Conservation (phyloP, 35 echinoderm and acorn worm genomes). For the Acanthaster planci region DNA sequence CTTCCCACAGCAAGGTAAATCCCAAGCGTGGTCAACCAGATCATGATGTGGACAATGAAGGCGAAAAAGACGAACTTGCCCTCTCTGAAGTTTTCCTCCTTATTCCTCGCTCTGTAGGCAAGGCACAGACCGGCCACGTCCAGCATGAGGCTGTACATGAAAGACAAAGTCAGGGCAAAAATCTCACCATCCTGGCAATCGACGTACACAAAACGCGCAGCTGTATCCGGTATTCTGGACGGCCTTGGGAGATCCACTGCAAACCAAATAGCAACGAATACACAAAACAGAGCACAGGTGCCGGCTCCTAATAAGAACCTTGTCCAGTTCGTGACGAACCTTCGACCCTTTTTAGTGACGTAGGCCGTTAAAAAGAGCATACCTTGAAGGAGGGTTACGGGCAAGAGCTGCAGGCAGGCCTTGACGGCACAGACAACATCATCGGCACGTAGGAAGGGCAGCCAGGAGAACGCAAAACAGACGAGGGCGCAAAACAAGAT, state of each 20-base stretch:
- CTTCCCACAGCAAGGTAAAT: slow-evolving; percentile 47
- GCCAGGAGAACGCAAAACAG: slow-evolving; percentile 39
- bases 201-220: slow-evolving; percentile 28
- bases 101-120: slow-evolving; percentile 34
- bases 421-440: slow-evolving; percentile 38
- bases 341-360: slow-evolving; percentile 2
- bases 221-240: slow-evolving; percentile 9
- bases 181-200: slow-evolving; percentile 41
- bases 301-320: background rate
- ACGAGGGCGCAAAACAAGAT: slow-evolving; percentile 43
- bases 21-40: slow-evolving; percentile 54
- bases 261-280: slow-evolving; percentile 51
- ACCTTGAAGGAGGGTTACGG: slow-evolving; percentile 46
- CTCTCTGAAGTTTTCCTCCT: slow-evolving; percentile 66
- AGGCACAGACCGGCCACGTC: slow-evolving; percentile 53
- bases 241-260: slow-evolving; percentile 42
- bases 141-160: slow-evolving; percentile 40
- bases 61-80: slow-evolving; percentile 82
- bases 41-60: slow-evolving; percentile 69
- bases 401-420: slow-evolving; percentile 56
- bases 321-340: slow-evolving; percentile 1
- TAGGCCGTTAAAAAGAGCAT: slow-evolving; percentile 57
- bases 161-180: slow-evolving; percentile 43
- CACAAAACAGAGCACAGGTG: slow-evolving; percentile 10
- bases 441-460: slow-evolving; percentile 47